Evolutionary conservation across 2,797 vertebrate genomes (phyloP).

Genomic region (Bradypodion pumilum): DNA sequence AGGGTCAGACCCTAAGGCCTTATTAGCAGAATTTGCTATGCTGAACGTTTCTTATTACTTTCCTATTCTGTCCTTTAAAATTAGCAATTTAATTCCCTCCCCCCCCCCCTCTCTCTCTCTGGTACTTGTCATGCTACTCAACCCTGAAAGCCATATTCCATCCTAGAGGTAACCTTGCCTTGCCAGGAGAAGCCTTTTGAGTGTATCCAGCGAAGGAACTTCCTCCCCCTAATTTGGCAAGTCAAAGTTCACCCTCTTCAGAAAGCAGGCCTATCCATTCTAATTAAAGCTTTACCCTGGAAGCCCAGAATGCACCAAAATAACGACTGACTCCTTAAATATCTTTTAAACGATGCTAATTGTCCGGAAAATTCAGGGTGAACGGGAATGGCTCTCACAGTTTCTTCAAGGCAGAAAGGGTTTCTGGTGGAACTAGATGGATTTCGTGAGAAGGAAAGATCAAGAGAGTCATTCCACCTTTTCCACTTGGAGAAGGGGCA

Average conservation of each 20-base stretch:
- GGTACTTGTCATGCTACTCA: constrained; percentile 20
- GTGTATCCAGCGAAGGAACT: background rate
- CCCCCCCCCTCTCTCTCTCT: constrained; percentile 26
- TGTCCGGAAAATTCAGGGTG: constrained; percentile 12
- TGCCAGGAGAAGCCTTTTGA: constrained; percentile 17
- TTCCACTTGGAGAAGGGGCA: background rate
- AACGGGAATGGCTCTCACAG: background rate
- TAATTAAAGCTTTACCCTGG: constrained; percentile 50
- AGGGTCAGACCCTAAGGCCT: constrained; percentile 23
- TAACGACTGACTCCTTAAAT: constrained; percentile 27
- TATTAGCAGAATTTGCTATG: constrained; percentile 31
- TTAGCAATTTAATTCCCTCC: constrained; percentile 23
- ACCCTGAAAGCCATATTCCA: constrained; percentile 29
- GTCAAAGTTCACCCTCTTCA: constrained; percentile 48
- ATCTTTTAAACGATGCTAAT: constrained; percentile 50
- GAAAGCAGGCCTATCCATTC: constrained; percentile 31
- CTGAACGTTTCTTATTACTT: constrained; percentile 35
- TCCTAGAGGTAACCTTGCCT: constrained; percentile 26
- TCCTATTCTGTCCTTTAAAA: constrained; percentile 20
- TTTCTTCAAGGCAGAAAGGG: background rate
- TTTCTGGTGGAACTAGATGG: background rate
- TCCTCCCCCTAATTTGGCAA: constrained; percentile 15
- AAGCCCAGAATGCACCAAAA: constrained; percentile 48
- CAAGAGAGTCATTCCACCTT: background rate
- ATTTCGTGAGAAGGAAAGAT: background rate